Evolutionary conservation across 2,888 invertebrate genomes (phyloP).

Genomic region (Thereva unica): DNA sequence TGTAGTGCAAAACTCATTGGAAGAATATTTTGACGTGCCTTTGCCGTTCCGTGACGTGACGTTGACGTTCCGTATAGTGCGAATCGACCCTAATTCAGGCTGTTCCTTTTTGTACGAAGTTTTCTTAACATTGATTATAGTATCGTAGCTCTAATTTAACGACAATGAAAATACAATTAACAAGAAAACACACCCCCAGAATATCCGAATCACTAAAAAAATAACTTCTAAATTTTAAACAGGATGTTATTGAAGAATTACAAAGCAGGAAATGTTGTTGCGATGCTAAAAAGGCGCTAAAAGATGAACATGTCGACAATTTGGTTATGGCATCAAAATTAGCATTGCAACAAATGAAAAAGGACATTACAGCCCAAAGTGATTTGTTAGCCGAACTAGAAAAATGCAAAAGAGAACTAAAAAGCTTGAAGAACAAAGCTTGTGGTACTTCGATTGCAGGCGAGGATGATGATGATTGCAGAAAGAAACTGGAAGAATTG

Average conservation of each 20-base stretch:
- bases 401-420: conserved; percentile 18
- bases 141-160: too few species aligned
- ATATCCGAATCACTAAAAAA: too few species aligned
- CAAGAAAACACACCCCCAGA: too few species aligned
- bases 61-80: too few species aligned
- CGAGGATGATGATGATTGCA: neutral
- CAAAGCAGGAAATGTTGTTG: conserved; percentile 11
- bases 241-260: conserved; percentile 25
- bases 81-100: too few species aligned
- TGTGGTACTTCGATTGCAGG: neutral
- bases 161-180: too few species aligned
- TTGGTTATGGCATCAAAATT: conserved; percentile 50
- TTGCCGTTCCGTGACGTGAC: too few species aligned
- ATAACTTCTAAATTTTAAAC: neutral
- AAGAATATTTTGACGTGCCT: too few species aligned
- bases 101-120: too few species aligned
- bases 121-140: too few species aligned
- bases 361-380: conserved; percentile 46
- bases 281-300: neutral
- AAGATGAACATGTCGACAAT: conserved; percentile 44
- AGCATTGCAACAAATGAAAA: conserved; percentile 50
- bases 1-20: too few species aligned
- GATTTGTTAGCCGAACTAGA: conserved; percentile 30
- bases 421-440: conserved; percentile 2
- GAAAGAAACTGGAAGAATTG: neutral